Conservation (phyloP, 1,140 invertebrate genomes). For the Hestina assimilis region DNA sequence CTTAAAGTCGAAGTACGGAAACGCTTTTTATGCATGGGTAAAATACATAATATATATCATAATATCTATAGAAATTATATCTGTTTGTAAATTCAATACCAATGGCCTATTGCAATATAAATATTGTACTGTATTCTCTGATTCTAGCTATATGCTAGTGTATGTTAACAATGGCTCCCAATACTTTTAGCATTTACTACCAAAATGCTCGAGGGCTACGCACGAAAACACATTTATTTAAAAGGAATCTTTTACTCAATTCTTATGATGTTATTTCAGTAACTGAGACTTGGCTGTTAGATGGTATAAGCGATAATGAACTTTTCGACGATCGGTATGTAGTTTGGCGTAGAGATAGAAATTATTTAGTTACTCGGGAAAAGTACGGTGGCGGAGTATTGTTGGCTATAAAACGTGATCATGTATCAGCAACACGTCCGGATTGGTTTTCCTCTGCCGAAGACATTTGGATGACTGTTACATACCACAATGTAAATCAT, state of each 20-base stretch:
- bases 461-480: conserved; percentile 15
- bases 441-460: conserved; percentile 19
- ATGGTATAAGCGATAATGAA: conserved; percentile 15
- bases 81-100: too few relatives aligned
- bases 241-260: conserved; percentile 13
- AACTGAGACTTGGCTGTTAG: conserved; percentile 23
- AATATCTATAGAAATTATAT: too few relatives aligned
- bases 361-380: conserved; percentile 5
- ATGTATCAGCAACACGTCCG: not conserved
- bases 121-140: too few relatives aligned
- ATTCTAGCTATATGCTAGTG: too few relatives aligned
- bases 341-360: conserved; percentile 17
- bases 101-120: too few relatives aligned
- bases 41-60: too few relatives aligned
- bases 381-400: conserved; percentile 16
- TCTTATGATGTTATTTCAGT: conserved; percentile 21
- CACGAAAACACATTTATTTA: conserved; percentile 20
- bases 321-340: conserved; percentile 23
- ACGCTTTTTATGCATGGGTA: too few relatives aligned
- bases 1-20: too few relatives aligned
- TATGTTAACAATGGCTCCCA: not conserved
- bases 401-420: not conserved
- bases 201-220: conserved; percentile 26
- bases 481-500: not conserved
- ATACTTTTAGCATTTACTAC: conserved; percentile 17